Conservation (phyloP, 2,113 vertebrate genomes). For the Thunnus maccoyii region DNA sequence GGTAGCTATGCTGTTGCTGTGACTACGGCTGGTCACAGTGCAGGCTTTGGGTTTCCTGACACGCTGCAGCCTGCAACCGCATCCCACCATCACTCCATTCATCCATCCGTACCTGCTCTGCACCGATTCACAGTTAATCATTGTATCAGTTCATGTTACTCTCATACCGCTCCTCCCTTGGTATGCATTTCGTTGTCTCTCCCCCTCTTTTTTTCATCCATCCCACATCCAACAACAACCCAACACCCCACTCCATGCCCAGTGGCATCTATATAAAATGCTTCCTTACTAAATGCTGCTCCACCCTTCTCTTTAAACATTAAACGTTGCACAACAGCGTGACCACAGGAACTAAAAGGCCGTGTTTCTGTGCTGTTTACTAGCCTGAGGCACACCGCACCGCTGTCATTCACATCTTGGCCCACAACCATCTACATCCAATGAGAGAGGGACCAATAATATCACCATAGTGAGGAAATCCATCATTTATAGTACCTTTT, state of each 20-base stretch:
- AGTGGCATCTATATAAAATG: slow-evolving; percentile 83
- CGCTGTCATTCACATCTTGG: slow-evolving; percentile 69
- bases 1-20: slow-evolving; percentile 84
- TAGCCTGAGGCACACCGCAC: slow-evolving; percentile 71
- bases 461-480: slow-evolving; percentile 44
- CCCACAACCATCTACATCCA: slow-evolving; percentile 56
- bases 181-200: neutral
- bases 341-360: slow-evolving; percentile 79
- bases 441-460: slow-evolving; percentile 54
- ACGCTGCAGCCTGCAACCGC: slow-evolving; percentile 76
- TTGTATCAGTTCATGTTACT: slow-evolving; percentile 8
- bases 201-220: slow-evolving; percentile 50
- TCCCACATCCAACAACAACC: slow-evolving; percentile 44
- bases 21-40: slow-evolving; percentile 78
- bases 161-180: neutral
- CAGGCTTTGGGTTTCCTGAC: slow-evolving; percentile 81
- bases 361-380: slow-evolving; percentile 77
- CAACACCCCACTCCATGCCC: slow-evolving; percentile 74
- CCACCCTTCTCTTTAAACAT: slow-evolving; percentile 87
- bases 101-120: slow-evolving; percentile 30
- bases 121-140: slow-evolving; percentile 16
- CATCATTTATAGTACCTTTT: slow-evolving; percentile 45
- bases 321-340: slow-evolving; percentile 77
- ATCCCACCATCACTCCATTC: slow-evolving; percentile 64
- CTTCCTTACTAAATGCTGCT: slow-evolving; percentile 83